Evolutionary conservation across 53 echinoderm and acorn worm genomes (phyloP), one percentile per base, ranked within the genome.

Genomic region (Apostichopus leukothele): DNA sequence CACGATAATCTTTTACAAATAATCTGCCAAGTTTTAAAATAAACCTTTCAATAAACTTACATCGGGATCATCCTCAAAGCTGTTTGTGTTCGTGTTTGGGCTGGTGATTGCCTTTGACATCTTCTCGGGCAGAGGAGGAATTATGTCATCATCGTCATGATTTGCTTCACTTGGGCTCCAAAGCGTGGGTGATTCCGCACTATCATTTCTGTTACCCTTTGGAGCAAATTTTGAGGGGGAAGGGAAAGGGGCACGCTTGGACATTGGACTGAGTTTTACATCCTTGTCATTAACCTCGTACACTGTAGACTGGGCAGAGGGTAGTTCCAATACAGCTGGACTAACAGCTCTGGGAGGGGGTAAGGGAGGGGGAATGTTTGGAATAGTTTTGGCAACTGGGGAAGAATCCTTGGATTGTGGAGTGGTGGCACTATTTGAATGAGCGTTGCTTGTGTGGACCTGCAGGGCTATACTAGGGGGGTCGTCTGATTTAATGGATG

Each of bases 311-410:
- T 63, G 8, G 7, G 27, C 9, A 11, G 51, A 67, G 21, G 57
- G 57, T 3, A 14, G 7, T 5, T 85, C 85, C 16, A 9, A n/a
- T 21, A 85, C 50, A 18, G 26, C 50, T 14, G 85, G 85, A 50
- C 85, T 85, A 21, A 67, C 0, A 27, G 85, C 85, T 85, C 85
- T 85, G 16, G 81, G 81, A 22, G 81, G 81, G 22, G 81, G 81
- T 20, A 81, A 12, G 1, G 81, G 81, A 7, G 81, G 81, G 81
- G 81, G 81, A 54, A 81, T 54, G 81, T 5, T 71, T 71, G 71
- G 71, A 14, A 71, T 71, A 71, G 18, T 71, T 71, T 71, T 57
- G n/a, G 55, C 19, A 14, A 59, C 60, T 5, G 54, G 81, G 55
- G 81, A 81, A 11, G 54, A n/a, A 12, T 81, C 81, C 59, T 81